Evolutionary conservation across 1,140 invertebrate species (phyloP).

Genomic region (Campoletis sonorensis): DNA sequence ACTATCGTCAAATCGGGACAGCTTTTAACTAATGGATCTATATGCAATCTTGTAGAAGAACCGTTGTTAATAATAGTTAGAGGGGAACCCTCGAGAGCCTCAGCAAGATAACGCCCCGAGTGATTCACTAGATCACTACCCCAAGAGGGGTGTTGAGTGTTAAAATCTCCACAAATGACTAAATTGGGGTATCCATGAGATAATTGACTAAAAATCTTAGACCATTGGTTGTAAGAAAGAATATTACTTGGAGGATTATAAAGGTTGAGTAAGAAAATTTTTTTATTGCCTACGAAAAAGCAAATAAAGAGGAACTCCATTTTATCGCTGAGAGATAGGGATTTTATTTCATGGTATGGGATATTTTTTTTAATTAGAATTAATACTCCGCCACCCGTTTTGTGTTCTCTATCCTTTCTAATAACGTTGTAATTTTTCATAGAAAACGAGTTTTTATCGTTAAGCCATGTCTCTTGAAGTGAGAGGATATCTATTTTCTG

Average conservation of each 20-base stretch:
- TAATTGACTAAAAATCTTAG: not conserved
- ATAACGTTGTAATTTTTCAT: not conserved
- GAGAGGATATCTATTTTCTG: no score
- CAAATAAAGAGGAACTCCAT: not conserved
- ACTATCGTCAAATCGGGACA: not conserved
- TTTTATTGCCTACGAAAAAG: not conserved
- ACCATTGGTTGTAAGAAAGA: not conserved
- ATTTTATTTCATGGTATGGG: not conserved
- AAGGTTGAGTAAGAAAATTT: not conserved
- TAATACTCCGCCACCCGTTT: not conserved
- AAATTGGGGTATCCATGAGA: not conserved
- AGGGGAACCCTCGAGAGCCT: not conserved
- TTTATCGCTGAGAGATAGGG: not conserved
- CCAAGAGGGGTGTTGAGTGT: not conserved
- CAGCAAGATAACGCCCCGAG: not conserved
- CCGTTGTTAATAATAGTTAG: not conserved
- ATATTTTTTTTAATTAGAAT: not conserved
- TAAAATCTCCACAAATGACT: conserved; percentile 10
- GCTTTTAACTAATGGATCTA: not conserved
- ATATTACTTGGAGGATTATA: not conserved
- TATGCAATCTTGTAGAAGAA: not conserved
- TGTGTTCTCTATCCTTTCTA: not conserved
- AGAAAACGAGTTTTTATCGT: not conserved
- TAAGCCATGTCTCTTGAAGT: no score
- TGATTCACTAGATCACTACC: not conserved